Conservation (phyloP, 2,888 invertebrate species). For the Netelia inedita region DNA sequence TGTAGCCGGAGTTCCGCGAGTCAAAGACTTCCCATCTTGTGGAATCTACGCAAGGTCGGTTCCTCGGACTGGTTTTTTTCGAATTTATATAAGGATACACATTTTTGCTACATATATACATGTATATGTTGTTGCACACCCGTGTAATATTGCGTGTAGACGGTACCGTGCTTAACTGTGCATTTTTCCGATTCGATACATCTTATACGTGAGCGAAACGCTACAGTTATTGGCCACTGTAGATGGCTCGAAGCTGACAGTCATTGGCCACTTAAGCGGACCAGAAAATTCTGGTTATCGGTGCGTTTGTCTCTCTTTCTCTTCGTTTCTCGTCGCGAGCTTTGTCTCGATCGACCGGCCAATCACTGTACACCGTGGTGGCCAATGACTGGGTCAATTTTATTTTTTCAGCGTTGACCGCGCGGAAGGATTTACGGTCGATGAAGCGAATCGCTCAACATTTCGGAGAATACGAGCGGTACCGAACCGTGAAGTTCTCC, state of each 20-base stretch:
- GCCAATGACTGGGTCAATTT: constrained; percentile 7
- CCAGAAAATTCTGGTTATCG: background rate
- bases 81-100: constrained; percentile 14
- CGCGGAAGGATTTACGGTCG: constrained; percentile 38
- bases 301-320: background rate
- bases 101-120: constrained; percentile 9
- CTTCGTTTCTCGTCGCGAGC: background rate
- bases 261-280: background rate
- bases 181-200: constrained; percentile 53
- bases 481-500: constrained; percentile 34
- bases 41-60: constrained; percentile 67
- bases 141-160: constrained; percentile 17
- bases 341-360: too few relatives aligned
- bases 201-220: constrained; percentile 7
- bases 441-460: constrained; percentile 28
- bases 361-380: background rate
- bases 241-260: background rate
- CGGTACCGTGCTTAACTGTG: background rate
- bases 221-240: background rate
- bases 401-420: constrained; percentile 1
- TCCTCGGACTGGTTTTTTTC: constrained; percentile 61
- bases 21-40: constrained; percentile 69
- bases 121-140: background rate
- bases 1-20: constrained; percentile 64
- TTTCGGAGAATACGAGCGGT: constrained; percentile 31